phyloP scores from a whole-genome alignment of 2,797 vertebrate species.

The Amphiprion clarkii region DNA sequence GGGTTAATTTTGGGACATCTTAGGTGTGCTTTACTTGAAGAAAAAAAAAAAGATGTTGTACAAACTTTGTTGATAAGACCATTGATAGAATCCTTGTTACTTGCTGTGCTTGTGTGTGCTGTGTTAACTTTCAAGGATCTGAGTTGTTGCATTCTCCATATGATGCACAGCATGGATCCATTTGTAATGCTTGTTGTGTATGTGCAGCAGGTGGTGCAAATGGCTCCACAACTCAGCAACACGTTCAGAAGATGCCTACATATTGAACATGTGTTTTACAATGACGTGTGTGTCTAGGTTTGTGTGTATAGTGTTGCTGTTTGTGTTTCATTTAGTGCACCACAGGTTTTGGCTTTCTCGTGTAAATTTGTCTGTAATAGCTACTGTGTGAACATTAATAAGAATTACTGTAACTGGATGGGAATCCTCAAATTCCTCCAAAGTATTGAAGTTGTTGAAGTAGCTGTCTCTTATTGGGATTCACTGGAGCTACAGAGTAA shows the following conservation, averaged over 20 bases:
- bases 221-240: not conserved
- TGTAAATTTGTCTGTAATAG: not conserved
- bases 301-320: not conserved
- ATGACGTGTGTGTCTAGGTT: not conserved
- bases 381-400: not conserved
- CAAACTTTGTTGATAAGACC: too few species aligned
- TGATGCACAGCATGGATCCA: too few species aligned
- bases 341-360: not conserved
- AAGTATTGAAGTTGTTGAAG: not conserved
- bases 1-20: too few species aligned
- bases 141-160: too few species aligned
- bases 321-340: not conserved
- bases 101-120: too few species aligned
- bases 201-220: not conserved
- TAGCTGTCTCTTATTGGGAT: conserved; percentile 16
- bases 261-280: too few species aligned
- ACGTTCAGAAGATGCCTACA: not conserved
- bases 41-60: too few species aligned
- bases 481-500: conserved; percentile 16
- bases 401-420: not conserved
- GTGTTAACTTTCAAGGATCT: too few species aligned
- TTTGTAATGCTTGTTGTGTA: not conserved
- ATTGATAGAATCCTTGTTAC: too few species aligned
- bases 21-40: too few species aligned
- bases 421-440: not conserved